These are phyloP conservation scores for Pao palembangensis DNA, from an alignment of 2,113 vertebrate genomes.

Conservation along the genomic window DNA sequence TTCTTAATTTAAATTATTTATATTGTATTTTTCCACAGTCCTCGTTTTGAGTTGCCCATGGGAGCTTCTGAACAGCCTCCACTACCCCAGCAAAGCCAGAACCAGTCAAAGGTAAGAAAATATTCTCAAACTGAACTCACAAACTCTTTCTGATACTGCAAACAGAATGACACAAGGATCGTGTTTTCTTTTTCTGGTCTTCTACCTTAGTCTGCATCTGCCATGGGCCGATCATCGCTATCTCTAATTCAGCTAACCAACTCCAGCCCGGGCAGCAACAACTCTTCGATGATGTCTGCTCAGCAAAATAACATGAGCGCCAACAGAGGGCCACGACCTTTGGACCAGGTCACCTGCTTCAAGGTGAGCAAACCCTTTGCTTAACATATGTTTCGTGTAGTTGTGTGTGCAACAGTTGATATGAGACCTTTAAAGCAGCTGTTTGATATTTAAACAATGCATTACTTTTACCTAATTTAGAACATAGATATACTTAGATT, in stretches of 20 bases:
- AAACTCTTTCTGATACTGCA: no score
- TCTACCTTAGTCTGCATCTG: slow-evolving; percentile 40
- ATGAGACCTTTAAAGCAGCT: no score
- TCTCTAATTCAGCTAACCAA: slow-evolving; percentile 86
- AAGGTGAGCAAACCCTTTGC: slow-evolving; percentile 78
- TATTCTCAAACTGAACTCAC: background rate
- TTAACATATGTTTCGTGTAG: background rate
- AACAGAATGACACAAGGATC: no score
- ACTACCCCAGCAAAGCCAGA: slow-evolving; percentile 84
- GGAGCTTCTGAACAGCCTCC: slow-evolving; percentile 94
- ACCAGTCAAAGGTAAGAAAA: slow-evolving; percentile 83
- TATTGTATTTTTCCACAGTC: slow-evolving; percentile 69
- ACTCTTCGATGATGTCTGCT: slow-evolving; percentile 66
- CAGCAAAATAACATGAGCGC: slow-evolving; percentile 84
- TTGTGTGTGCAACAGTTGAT: no score
- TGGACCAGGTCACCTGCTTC: slow-evolving; percentile 99
- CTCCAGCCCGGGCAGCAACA: slow-evolving; percentile 83
- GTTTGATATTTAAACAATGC: no score
- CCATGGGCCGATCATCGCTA: slow-evolving; percentile 73
- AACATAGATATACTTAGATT: no score
- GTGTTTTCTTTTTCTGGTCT: background rate
- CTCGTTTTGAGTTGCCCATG: slow-evolving; percentile 97
- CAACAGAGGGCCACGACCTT: slow-evolving; percentile 88
- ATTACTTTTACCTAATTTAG: no score
- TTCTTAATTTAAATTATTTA: no score